Percentiles rank a stretch among this genome's conserved stretches.
Conservation (phyloP, 1,140 invertebrate genomes). For the Drosophila prosaltans region DNA sequence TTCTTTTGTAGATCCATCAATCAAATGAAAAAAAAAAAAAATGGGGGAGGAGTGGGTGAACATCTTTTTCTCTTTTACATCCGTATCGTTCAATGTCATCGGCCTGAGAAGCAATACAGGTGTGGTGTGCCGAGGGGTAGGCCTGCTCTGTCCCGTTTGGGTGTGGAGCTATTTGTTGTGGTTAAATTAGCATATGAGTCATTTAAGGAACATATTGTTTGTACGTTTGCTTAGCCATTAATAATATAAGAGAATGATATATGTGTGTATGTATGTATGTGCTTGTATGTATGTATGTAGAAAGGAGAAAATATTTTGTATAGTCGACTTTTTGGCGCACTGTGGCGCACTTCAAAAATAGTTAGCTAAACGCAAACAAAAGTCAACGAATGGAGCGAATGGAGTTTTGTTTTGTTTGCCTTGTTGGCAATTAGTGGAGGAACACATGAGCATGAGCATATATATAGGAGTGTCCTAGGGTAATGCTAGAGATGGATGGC, state of each 20-base stretch:
- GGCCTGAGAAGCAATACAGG: slow-evolving; percentile 50
- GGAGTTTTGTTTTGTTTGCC: slow-evolving; percentile 30
- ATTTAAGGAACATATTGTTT: slow-evolving; percentile 41
- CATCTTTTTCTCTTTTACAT: neutral
- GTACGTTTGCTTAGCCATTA: slow-evolving; percentile 65
- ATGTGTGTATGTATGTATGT: neutral
- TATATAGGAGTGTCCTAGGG: neutral
- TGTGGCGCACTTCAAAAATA: slow-evolving; percentile 57
- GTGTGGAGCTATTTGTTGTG: slow-evolving; percentile 47
- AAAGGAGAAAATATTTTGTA: slow-evolving; percentile 36
- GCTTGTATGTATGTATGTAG: too few relatives aligned
- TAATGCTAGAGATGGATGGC: neutral
- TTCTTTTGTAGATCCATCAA: slow-evolving; percentile 41
- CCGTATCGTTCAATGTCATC: slow-evolving; percentile 64
- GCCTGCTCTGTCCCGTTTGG: too few relatives aligned
- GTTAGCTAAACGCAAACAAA: slow-evolving; percentile 38
- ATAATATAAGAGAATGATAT: slow-evolving; percentile 54
- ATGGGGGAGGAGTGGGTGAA: neutral
- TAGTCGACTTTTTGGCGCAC: slow-evolving; percentile 52
- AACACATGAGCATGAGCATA: slow-evolving; percentile 8
- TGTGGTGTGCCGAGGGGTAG: slow-evolving; percentile 23
- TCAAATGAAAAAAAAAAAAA: slow-evolving; percentile 29
- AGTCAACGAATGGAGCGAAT: neutral
- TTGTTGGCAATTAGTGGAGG: slow-evolving; percentile 64
- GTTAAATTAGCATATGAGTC: slow-evolving; percentile 73